Base-by-base conservation (phyloP, 2,797 vertebrate species). In the Lemur catta region DNA sequence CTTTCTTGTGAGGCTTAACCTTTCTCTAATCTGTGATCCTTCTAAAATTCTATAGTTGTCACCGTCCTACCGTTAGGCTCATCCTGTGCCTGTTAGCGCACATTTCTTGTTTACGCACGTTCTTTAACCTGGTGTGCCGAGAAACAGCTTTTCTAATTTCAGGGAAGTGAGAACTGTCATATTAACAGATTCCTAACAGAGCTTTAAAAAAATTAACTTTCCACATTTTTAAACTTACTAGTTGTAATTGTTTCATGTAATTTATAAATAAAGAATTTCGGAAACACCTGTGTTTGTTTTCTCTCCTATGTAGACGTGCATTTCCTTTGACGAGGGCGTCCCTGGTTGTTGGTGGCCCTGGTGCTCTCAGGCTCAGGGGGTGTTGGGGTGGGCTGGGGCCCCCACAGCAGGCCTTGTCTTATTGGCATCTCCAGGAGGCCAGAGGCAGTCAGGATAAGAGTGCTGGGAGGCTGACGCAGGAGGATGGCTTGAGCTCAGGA, bases 201-300 rank as follows among this genome's bases (percentile, higher is more conserved):
- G 41, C 59, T 61, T 75, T 85, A 10, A 4, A n/a, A 80, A 76
- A 22, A 6, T 35, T 65, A n/a, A 65, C 63, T 65, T 65, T 65
- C 7, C 33, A 59, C 57, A 59, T 59, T 93, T 87, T 84, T 24
- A 52, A 76, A 75, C n/a, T 30, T 33, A n/a, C 7, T 75, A 18
- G 57, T 61, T 94, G 65, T 95, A 67, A 94, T 61, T 87, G 71
- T 79, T 92, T 81, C 84, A n/a, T 33, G 14, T 52, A 41, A 61
- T 69, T 88, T 88, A 30, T 97, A 82, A 97, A 84, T 95, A 94
- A 97, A 88, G 35, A 11, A 6, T 89, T 94, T 92, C 63, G 38
- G 75, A 79, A 93, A 82, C 24, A 10, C 10, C 43, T 3, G 26
- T 33, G 69, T 7, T 67, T 26, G 65, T 43, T 24, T 74, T 30